A percentile compares a stretch with the other conserved stretches of the same genome.
Conservation (phyloP, 2,797 vertebrate genomes). For the Tamandua tetradactyla region DNA sequence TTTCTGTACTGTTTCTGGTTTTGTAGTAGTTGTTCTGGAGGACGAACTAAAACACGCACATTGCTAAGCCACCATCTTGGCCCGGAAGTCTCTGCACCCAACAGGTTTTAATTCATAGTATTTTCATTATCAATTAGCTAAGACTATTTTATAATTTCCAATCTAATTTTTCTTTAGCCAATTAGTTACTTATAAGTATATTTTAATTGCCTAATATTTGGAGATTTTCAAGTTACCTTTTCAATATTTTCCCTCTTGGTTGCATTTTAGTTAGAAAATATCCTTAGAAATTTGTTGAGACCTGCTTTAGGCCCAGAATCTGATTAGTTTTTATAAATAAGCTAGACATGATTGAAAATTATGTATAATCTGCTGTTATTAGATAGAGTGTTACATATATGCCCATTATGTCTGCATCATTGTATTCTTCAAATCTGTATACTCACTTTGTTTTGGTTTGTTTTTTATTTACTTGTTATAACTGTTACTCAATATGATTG, state of each 20-base stretch:
- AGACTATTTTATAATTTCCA: not conserved
- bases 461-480: conserved; percentile 1
- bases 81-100: too few relatives aligned
- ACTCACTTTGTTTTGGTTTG: not conserved
- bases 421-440: not conserved
- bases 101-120: not conserved
- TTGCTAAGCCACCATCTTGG: too few relatives aligned
- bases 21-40: too few relatives aligned
- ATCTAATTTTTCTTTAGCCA: not conserved
- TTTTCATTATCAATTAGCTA: conserved; percentile 12
- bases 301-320: not conserved
- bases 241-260: not conserved
- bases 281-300: conserved; percentile 11
- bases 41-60: too few relatives aligned
- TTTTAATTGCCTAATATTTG: conserved; percentile 5
- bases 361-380: not conserved
- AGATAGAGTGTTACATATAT: not conserved
- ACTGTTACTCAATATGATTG: not conserved
- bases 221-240: not conserved
- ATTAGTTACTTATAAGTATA: not conserved
- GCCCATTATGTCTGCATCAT: not conserved
- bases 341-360: not conserved
- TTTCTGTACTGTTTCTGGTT: too few relatives aligned
- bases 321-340: not conserved
- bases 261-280: not conserved